Conservation (phyloP, 2,797 vertebrate species). For the Okamejei kenojei region DNA sequence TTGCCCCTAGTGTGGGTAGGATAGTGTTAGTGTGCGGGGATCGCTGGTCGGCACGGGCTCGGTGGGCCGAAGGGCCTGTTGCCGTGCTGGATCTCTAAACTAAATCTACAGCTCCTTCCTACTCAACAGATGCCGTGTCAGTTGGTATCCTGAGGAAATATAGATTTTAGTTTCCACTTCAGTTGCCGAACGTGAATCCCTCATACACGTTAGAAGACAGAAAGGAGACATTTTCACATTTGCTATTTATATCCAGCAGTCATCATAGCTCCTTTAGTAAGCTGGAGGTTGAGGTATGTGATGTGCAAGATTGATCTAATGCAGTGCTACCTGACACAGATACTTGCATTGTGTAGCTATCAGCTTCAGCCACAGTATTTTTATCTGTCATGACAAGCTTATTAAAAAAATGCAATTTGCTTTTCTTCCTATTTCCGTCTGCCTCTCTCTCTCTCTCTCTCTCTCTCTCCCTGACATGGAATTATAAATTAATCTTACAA, state of each 20-base stretch:
- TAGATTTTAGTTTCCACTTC: neutral
- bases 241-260: neutral
- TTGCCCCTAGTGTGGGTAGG: too few relatives aligned
- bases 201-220: neutral
- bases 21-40: too few relatives aligned
- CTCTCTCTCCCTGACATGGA: neutral
- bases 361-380: neutral
- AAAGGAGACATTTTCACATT: neutral
- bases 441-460: neutral
- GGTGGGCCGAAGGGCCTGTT: too few relatives aligned
- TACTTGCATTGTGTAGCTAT: neutral
- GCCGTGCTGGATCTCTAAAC: too few relatives aligned
- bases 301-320: neutral
- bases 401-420: neutral
- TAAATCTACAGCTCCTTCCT: too few relatives aligned
- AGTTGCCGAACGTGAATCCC: neutral
- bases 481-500: conserved; percentile 32
- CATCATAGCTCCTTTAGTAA: neutral
- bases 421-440: neutral
- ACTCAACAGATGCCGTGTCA: too few relatives aligned
- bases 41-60: too few relatives aligned
- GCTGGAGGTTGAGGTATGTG: neutral
- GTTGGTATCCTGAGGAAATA: neutral
- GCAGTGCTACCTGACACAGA: neutral
- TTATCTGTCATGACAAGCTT: neutral